Base-by-base conservation (phyloP, 1,140 invertebrate genomes). In the Venustaconcha ellipsiformis region DNA sequence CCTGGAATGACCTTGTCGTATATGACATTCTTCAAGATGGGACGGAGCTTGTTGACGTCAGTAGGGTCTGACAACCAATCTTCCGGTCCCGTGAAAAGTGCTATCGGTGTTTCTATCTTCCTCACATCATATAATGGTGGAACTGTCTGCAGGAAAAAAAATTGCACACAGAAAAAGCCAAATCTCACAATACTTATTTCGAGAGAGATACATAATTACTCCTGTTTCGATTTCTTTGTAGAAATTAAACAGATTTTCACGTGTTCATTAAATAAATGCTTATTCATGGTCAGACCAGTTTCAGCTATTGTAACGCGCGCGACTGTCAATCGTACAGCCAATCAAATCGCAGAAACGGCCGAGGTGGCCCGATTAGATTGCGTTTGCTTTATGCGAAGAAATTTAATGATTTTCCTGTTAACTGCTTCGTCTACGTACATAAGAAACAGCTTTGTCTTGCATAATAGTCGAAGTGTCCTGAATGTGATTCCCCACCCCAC, bases 91-190 rank as follows among this genome's bases (percentile, higher is more conserved):
- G 93, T 94, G 84, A 93, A 93, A 23, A 95, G 87, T 67, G 92
- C 92, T 2, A 94, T 89, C 1, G 94, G 94, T 15, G 93, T 89
- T 67, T 86, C 91, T 1, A 94, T 91, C 62, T 92, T 92, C n/a
- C 82, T 90, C 3, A 94, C 78, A 74, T 93, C 88, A 83, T 95
- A 95, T 68, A 91, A 84, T 2, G 94, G 94, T n/a, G 94, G 94
- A 55, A 83, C 82, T 0, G 80, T 70, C 18, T 86, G 89, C 12
- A 76, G 83, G 13, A 68, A 11, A 48, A 48, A 48, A 0, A 48
- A 48, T 48, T 0, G 6, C 37, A 48, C n/a, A n/a, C 37, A 48
- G 4, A 48, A 4, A 2, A 48, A 48, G 6, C 11, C 0, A 5
- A 48, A 48, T 48, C 37, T 0, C 37, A n/a, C n/a, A 48, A 48